phyloP scores from a whole-genome alignment of 2,113 vertebrate genomes.

The Monopterus albus region DNA sequence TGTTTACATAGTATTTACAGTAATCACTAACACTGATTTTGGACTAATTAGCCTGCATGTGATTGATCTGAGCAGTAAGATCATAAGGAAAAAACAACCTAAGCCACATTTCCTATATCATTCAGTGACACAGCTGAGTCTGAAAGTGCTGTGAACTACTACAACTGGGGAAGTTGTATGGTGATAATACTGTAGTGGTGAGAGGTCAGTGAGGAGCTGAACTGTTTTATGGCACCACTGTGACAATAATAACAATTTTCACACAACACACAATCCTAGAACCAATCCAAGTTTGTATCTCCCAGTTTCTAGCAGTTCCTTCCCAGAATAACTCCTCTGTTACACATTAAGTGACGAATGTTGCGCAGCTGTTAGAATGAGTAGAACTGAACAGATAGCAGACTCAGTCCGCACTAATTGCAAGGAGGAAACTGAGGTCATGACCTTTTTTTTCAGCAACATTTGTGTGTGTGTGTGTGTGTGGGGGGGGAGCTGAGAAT shows the following conservation, averaged over 20 bases:
- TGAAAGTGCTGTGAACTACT: too few relatives aligned
- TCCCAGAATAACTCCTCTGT: neutral
- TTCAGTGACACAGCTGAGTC: too few relatives aligned
- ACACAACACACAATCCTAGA: neutral
- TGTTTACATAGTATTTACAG: constrained; percentile 41
- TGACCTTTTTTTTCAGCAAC: neutral
- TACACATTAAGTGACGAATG: neutral
- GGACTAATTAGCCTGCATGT: constrained; percentile 26
- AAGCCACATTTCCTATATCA: constrained; percentile 15
- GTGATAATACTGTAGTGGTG: neutral
- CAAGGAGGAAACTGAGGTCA: neutral
- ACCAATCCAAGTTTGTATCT: neutral
- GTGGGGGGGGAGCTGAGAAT: too few relatives aligned
- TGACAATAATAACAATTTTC: constrained; percentile 11
- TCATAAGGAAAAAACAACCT: constrained; percentile 35
- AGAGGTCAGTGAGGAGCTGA: constrained; percentile 2
- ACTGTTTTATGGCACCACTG: constrained; percentile 3
- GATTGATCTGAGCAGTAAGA: constrained; percentile 7
- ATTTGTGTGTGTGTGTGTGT: too few relatives aligned
- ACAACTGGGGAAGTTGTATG: neutral
- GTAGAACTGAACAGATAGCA: neutral
- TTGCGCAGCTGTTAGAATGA: constrained; percentile 5
- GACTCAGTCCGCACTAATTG: neutral
- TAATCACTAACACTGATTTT: constrained; percentile 29
- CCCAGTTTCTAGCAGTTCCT: neutral